Conservation (phyloP, 2,797 vertebrate species). For the Dallia pectoralis region DNA sequence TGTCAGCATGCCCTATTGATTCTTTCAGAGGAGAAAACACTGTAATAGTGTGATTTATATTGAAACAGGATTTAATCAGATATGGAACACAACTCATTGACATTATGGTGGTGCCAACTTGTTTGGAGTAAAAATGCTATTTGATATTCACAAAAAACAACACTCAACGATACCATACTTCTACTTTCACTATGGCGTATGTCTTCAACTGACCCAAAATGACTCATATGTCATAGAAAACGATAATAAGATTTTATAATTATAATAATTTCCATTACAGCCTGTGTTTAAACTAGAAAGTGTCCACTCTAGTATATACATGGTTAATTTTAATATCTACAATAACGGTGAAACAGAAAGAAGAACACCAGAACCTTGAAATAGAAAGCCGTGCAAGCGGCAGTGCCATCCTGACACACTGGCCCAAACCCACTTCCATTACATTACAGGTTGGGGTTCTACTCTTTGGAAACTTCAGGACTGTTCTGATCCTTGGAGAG, state of each 20-base stretch:
- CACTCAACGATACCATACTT: not conserved
- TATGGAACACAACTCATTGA: not conserved
- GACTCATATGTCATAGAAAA: too few relatives aligned
- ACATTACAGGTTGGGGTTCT: constrained; percentile 2
- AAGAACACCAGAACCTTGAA: constrained; percentile 19
- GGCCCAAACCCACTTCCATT: not conserved
- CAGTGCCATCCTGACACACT: constrained; percentile 2
- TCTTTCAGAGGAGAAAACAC: not conserved
- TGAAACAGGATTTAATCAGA: not conserved
- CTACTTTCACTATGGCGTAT: not conserved
- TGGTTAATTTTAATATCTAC: too few relatives aligned
- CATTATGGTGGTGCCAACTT: not conserved
- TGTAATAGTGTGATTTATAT: not conserved
- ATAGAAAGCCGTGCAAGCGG: constrained; percentile 20
- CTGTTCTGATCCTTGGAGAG: constrained; percentile 53
- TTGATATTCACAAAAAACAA: too few relatives aligned
- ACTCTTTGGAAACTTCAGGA: constrained; percentile 25
- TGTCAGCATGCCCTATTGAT: constrained; percentile 22
- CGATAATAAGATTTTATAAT: too few relatives aligned
- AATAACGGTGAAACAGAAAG: not conserved
- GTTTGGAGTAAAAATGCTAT: not conserved
- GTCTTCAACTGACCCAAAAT: not conserved
- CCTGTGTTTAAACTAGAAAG: too few relatives aligned
- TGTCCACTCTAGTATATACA: too few relatives aligned
- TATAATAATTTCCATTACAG: too few relatives aligned